phyloP scores from a whole-genome alignment of 1,140 invertebrate species.

The Papilio glaucus region DNA sequence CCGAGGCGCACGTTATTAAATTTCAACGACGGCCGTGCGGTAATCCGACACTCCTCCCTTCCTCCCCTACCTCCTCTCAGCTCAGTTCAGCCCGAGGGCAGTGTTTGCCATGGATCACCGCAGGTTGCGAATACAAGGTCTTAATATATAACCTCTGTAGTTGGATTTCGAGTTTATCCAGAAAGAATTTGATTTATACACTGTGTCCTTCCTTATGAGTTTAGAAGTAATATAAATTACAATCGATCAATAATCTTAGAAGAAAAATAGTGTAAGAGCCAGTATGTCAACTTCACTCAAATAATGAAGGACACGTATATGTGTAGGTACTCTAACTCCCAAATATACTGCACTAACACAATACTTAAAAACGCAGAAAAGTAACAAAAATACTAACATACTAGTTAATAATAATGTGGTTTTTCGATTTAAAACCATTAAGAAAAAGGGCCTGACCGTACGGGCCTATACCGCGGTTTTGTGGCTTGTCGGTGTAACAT shows the following conservation, averaged over 20 bases:
- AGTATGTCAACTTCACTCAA: not conserved
- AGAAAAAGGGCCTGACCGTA: too few relatives aligned
- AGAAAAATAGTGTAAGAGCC: not conserved
- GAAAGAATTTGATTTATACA: slow-evolving; percentile 15
- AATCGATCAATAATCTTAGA: not conserved
- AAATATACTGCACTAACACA: too few relatives aligned
- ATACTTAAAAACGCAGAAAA: too few relatives aligned
- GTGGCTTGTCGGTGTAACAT: too few relatives aligned
- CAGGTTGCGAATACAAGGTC: slow-evolving; percentile 31
- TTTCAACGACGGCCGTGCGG: slow-evolving; percentile 33
- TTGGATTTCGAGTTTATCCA: not conserved
- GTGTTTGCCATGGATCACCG: slow-evolving; percentile 35
- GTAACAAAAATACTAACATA: too few relatives aligned
- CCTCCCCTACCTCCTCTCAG: not conserved
- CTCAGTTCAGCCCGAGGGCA: not conserved
- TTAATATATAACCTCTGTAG: slow-evolving; percentile 30
- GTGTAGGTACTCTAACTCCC: too few relatives aligned
- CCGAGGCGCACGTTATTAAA: slow-evolving; percentile 31
- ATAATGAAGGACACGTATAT: not conserved
- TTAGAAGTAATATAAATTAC: not conserved
- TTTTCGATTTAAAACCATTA: too few relatives aligned
- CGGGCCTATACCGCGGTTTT: too few relatives aligned
- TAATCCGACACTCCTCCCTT: slow-evolving; percentile 27
- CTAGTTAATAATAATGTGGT: too few relatives aligned
- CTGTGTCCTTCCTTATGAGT: not conserved